Evolutionary conservation across 2,797 vertebrate species (phyloP).

Genomic region (Acrossocheilus wenchowensis): DNA sequence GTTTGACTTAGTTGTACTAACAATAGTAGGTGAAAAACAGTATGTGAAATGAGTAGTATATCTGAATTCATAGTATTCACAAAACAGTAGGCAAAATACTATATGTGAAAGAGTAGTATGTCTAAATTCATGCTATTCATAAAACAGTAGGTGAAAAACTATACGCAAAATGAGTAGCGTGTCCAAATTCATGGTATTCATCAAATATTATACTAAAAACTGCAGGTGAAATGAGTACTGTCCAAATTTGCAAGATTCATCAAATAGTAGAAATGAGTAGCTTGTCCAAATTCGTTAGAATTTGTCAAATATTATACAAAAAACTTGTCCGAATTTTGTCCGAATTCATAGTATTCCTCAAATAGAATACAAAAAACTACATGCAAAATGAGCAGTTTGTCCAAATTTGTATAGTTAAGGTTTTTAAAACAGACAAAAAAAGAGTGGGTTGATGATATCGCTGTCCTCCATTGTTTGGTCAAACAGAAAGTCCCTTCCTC

Average conservation of each 20-base stretch:
- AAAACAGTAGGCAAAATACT: not conserved
- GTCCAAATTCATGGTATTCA: no score
- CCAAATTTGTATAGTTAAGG: not conserved
- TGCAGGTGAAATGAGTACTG: not conserved
- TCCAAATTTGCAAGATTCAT: no score
- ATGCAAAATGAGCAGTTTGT: not conserved
- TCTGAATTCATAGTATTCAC: no score
- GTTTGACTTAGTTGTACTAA: no score
- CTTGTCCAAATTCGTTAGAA: not conserved
- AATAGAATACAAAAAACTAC: not conserved
- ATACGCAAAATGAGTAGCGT: no score
- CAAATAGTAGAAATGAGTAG: not conserved
- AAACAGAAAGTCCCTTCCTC: not conserved
- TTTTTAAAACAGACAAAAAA: not conserved
- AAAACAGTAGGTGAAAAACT: not conserved
- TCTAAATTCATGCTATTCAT: not conserved
- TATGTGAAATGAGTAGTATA: not conserved
- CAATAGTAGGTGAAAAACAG: not conserved
- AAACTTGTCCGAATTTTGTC: no score
- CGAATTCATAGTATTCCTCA: no score
- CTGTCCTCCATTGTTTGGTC: not conserved
- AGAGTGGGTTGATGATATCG: not conserved
- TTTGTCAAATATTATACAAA: not conserved
- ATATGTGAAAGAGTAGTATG: not conserved
- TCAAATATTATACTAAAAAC: no score